Conservation (phyloP, 2,797 vertebrate species). For the Setipinna tenuifilis region DNA sequence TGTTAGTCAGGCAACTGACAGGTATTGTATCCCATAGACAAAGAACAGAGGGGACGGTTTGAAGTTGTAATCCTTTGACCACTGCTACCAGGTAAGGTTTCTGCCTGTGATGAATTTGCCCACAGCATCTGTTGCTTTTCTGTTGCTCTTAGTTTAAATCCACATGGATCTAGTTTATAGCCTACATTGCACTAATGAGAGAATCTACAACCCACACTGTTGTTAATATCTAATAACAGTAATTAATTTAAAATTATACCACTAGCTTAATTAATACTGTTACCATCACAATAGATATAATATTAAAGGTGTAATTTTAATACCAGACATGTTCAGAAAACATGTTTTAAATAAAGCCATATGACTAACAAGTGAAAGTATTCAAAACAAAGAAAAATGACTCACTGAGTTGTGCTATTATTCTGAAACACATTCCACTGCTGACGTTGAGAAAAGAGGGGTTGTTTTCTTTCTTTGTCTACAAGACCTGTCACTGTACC, state of each 20-base stretch:
- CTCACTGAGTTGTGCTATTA: background rate
- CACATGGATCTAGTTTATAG: background rate
- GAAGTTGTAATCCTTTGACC: conserved; percentile 18
- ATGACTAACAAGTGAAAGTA: background rate
- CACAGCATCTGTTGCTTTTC: conserved; percentile 5
- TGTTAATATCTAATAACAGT: background rate
- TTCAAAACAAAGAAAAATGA: background rate
- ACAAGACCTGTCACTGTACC: conserved; percentile 35
- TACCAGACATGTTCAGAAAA: background rate
- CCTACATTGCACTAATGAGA: background rate
- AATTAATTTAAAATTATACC: background rate
- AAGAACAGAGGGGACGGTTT: background rate
- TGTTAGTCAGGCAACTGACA: conserved; percentile 13
- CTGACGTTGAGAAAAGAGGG: background rate
- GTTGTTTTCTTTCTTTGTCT: conserved; percentile 2
- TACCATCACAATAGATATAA: background rate
- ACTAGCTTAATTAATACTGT: background rate
- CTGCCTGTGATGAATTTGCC: background rate
- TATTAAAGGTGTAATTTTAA: background rate
- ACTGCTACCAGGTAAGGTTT: background rate
- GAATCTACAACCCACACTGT: background rate
- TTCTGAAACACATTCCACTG: background rate
- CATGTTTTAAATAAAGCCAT: background rate
- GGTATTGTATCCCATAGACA: conserved; percentile 1
- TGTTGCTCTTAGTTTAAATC: background rate